A percentile compares a stretch with the other conserved stretches of the same genome.
phyloP scores from a whole-genome alignment of 2,113 vertebrate species.

The Eurystomus gularis region DNA sequence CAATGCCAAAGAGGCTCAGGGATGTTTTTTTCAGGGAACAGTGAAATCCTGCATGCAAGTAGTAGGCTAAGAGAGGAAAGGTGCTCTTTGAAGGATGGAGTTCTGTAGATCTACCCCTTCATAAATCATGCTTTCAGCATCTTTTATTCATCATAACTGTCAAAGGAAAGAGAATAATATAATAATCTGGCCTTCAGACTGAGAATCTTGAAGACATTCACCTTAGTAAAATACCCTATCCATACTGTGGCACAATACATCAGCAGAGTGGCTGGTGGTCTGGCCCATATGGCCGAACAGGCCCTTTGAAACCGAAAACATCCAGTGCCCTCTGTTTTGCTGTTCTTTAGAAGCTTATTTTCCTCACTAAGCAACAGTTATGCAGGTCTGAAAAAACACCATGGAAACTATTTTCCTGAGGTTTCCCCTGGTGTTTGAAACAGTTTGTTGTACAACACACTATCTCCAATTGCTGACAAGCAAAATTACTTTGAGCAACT shows the following conservation, averaged over 20 bases:
- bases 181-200: neutral
- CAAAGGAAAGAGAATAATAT: neutral
- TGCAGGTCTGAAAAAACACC: neutral
- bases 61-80: neutral
- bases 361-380: neutral
- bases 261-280: neutral
- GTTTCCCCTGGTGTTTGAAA: neutral
- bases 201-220: neutral
- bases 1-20: neutral
- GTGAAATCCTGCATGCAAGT: neutral
- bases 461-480: slow-evolving; percentile 21
- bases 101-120: slow-evolving; percentile 5
- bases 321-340: neutral
- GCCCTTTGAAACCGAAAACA: neutral
- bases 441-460: neutral
- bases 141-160: slow-evolving; percentile 24
- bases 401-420: slow-evolving; percentile 45
- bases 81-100: neutral
- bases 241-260: neutral
- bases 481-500: neutral
- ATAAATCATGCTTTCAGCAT: slow-evolving; percentile 25
- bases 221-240: neutral
- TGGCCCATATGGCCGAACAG: neutral
- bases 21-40: neutral
- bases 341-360: neutral